Evolutionary conservation across 2,888 invertebrate species (phyloP).

Genomic region (Monopis laevigella): DNA sequence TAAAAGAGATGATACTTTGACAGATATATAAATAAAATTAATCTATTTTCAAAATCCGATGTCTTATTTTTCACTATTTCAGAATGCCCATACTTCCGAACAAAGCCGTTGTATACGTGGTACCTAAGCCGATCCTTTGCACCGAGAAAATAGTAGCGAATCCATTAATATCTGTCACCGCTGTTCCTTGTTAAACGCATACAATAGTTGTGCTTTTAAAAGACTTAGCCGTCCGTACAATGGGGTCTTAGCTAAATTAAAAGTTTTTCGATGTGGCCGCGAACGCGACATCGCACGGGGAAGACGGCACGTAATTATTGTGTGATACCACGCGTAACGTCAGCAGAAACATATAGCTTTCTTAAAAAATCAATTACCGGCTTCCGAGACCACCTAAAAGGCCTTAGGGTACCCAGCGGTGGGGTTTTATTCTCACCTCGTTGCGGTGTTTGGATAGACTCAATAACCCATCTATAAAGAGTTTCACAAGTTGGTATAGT

Average conservation of each 20-base stretch:
- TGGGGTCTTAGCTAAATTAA: slow-evolving; percentile 65
- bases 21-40: no score
- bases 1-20: no score
- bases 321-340: slow-evolving; percentile 30
- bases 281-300: slow-evolving; percentile 62
- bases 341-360: slow-evolving; percentile 13
- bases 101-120: slow-evolving; percentile 47
- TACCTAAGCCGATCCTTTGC: slow-evolving; percentile 58
- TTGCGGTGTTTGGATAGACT: no score
- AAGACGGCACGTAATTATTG: slow-evolving; percentile 56
- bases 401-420: no score
- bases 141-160: slow-evolving; percentile 61
- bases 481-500: no score
- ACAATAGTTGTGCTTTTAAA: slow-evolving; percentile 67
- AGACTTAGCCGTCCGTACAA: slow-evolving; percentile 43
- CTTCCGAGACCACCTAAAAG: no score
- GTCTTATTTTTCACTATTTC: no score
- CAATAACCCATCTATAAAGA: no score
- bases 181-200: slow-evolving; percentile 65
- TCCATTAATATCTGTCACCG: slow-evolving; percentile 62
- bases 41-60: no score
- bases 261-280: slow-evolving; percentile 63
- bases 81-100: slow-evolving; percentile 26
- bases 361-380: no score
- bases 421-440: no score